These are phyloP conservation scores for Pristionchus fissidentatus DNA, from an alignment of 2,888 invertebrate species.

Conservation along the genomic window DNA sequence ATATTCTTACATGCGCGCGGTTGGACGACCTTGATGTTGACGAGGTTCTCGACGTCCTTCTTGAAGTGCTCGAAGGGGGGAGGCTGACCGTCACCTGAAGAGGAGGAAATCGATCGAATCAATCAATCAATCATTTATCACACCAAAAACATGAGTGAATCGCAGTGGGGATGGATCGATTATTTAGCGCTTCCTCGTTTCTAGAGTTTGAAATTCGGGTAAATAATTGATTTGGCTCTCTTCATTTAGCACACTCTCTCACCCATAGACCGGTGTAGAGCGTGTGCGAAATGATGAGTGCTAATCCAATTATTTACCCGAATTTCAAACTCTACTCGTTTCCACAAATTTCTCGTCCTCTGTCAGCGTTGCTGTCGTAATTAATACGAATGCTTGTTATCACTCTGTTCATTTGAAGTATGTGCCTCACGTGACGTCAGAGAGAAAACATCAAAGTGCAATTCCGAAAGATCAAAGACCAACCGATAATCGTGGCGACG, in stretches of 20 bases:
- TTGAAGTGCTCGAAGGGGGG: conserved; percentile 83
- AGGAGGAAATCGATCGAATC: not conserved
- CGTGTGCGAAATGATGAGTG: too few species aligned
- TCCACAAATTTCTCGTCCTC: not conserved
- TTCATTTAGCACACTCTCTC: too few species aligned
- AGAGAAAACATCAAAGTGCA: too few species aligned
- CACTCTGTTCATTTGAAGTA: too few species aligned
- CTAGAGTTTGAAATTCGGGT: too few species aligned
- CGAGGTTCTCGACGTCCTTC: conserved; percentile 82
- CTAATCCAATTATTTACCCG: not conserved
- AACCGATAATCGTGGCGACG: conserved; percentile 64
- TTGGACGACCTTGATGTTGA: conserved; percentile 89
- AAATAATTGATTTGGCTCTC: too few species aligned
- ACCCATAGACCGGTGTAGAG: too few species aligned
- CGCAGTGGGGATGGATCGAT: not conserved
- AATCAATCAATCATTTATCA: too few species aligned
- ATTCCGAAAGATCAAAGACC: not conserved
- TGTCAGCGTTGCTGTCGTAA: too few species aligned
- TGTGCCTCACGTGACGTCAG: too few species aligned
- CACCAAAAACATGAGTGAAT: not conserved
- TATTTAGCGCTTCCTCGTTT: too few species aligned
- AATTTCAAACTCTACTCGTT: not conserved
- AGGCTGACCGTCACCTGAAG: conserved; percentile 68
- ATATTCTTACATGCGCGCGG: conserved; percentile 82
- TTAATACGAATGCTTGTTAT: too few species aligned